Evolutionary conservation across 2,888 invertebrate genomes (phyloP), one percentile per base, ranked within the genome.

Genomic region (Drosophila stalkeri): DNA sequence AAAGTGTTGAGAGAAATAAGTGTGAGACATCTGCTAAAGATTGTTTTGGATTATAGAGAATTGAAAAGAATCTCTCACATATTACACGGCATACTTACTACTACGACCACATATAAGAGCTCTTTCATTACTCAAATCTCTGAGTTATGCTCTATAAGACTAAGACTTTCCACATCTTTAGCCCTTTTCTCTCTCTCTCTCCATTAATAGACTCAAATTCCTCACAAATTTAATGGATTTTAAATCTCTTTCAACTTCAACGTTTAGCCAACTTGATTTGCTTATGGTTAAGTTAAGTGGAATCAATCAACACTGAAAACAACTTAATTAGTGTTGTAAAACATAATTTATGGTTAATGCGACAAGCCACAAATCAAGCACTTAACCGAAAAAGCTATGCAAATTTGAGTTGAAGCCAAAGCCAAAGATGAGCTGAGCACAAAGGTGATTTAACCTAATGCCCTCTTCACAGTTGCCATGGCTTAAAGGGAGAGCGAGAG

Each of bases 371-470:
- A 79, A 49, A n/a, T 31, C 12, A 68, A 49, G 33, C 23, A 47
- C 41, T 75, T 60, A 43, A 33, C 35, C 56, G 49, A 31, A 39
- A 18, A 63, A 56, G 51, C 39, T 76, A 79, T 76, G 76, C 80
- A 79, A 67, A 76, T 79, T 52, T 31, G 27, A 41, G 55, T 23
- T 41, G 57, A 65, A 72, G 23, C 2, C 49, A 57, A 72, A 72
- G 16, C 1, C 52, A 33, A 56, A 72, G 51, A 51, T n/a, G 31
- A 39, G 59, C 4, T 46, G 39, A 20, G 49, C 55, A 57, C 54
- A 64, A 74, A 79, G 61, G 49, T 51, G 80, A 6, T 39, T 79
- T 62, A 74, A 74, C 80, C 76, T 68, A 74, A 74, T 46, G 75
- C 57, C 55, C 75, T 62, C 68, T 64, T 79, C 75, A 68, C 57